These are phyloP conservation scores for Amaurobius ferox DNA, from an alignment of 2,888 invertebrate species.

Conservation along the genomic window DNA sequence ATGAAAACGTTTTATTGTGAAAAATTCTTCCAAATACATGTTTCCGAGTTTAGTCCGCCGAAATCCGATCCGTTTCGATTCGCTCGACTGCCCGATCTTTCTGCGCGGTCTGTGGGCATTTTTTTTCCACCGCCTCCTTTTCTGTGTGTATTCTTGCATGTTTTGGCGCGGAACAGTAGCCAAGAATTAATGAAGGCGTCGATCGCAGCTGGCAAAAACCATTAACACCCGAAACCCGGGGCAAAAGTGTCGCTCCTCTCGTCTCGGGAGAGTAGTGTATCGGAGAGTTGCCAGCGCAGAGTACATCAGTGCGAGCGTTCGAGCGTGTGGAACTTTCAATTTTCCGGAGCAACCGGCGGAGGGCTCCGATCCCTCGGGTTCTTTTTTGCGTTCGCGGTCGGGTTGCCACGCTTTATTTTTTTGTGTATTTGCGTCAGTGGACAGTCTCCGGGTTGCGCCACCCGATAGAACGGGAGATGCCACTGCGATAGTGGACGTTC, in stretches of 20 bases:
- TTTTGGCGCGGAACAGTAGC: constrained; percentile 32
- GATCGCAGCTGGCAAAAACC: constrained; percentile 63
- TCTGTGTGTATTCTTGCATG: neutral
- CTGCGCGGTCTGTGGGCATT: neutral
- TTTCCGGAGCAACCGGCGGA: constrained; percentile 39
- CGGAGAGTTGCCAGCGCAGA: constrained; percentile 46
- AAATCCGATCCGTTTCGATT: constrained; percentile 3
- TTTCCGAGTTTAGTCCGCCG: neutral
- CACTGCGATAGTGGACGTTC: constrained; percentile 55
- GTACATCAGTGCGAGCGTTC: constrained; percentile 37
- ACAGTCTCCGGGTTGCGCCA: constrained; percentile 51
- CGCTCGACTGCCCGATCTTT: neutral
- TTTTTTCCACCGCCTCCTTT: neutral
- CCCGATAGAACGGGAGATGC: constrained; percentile 26
- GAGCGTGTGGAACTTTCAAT: constrained; percentile 64
- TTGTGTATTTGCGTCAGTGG: constrained; percentile 20
- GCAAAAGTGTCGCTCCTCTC: constrained; percentile 14
- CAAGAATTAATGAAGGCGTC: constrained; percentile 67
- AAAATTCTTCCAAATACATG: too few species aligned
- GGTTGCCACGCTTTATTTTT: neutral
- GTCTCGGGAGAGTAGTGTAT: constrained; percentile 18
- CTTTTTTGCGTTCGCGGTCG: constrained; percentile 1
- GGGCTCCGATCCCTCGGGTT: constrained; percentile 27
- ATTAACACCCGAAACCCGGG: constrained; percentile 59
- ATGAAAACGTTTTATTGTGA: too few species aligned